phyloP scores from a whole-genome alignment of 2,113 vertebrate genomes.

The Rhipidura dahli region DNA sequence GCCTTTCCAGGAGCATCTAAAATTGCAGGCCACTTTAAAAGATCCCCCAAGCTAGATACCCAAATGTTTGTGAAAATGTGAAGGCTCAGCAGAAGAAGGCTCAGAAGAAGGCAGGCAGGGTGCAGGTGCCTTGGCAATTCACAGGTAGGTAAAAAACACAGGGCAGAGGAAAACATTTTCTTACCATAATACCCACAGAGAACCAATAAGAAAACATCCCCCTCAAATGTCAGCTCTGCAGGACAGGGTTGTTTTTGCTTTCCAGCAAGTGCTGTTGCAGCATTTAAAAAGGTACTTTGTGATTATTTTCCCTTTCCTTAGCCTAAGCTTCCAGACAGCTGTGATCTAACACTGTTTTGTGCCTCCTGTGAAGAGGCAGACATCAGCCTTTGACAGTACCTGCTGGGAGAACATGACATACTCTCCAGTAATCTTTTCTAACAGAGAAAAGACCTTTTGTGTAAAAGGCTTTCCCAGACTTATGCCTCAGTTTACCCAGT shows the following conservation, averaged over 20 bases:
- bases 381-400: neutral
- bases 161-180: neutral
- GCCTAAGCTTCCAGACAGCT: neutral
- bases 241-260: neutral
- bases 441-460: neutral
- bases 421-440: neutral
- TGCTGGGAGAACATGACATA: neutral
- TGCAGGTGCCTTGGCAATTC: neutral
- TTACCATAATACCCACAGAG: neutral
- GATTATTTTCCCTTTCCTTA: neutral
- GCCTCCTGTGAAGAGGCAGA: neutral
- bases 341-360: neutral
- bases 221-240: neutral
- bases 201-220: neutral
- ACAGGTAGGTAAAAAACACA: neutral
- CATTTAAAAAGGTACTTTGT: neutral
- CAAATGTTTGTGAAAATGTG: neutral
- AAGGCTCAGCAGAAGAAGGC: neutral
- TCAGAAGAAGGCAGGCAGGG: neutral
- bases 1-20: neutral
- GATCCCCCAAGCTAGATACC: neutral
- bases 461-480: conserved; percentile 6
- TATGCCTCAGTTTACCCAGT: conserved; percentile 40
- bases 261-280: neutral
- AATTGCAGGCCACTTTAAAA: neutral